These are phyloP conservation scores for Malacosoma neustria DNA, from an alignment of 2,888 invertebrate species.

Conservation along the genomic window DNA sequence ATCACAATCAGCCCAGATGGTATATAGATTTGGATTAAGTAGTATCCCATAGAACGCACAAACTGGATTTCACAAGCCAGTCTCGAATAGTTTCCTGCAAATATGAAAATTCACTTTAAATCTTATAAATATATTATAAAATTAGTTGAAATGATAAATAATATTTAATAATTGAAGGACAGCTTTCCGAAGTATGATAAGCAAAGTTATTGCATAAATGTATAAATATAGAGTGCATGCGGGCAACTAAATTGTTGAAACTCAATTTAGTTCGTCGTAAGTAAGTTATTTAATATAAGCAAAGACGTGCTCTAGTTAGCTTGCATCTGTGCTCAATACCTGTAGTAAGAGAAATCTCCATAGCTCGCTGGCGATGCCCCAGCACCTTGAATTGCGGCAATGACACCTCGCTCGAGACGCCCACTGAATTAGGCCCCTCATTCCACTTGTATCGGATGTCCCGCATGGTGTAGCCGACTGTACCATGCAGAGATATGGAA, in stretches of 20 bases:
- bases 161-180: too few relatives aligned
- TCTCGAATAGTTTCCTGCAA: slow-evolving; percentile 94
- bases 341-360: slow-evolving; percentile 96
- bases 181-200: slow-evolving; percentile 9
- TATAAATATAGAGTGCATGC: background rate
- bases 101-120: too few relatives aligned
- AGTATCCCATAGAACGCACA: slow-evolving; percentile 98
- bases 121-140: too few relatives aligned
- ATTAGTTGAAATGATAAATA: too few relatives aligned
- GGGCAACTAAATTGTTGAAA: too few relatives aligned
- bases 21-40: slow-evolving; percentile 98
- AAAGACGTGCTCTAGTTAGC: slow-evolving; percentile 6
- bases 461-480: slow-evolving; percentile 98
- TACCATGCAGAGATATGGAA: slow-evolving; percentile 68
- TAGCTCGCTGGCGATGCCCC: slow-evolving; percentile 94
- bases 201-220: background rate
- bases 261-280: too few relatives aligned
- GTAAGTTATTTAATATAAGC: too few relatives aligned
- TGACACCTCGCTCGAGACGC: slow-evolving; percentile 94
- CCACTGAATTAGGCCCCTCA: slow-evolving; percentile 94
- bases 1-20: slow-evolving; percentile 97
- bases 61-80: slow-evolving; percentile 97
- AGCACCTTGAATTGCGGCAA: slow-evolving; percentile 97
- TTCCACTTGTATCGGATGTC: slow-evolving; percentile 98
- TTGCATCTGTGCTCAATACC: slow-evolving; percentile 75